Conservation (phyloP, 2,113 vertebrate species). For the Cromileptes altivelis region DNA sequence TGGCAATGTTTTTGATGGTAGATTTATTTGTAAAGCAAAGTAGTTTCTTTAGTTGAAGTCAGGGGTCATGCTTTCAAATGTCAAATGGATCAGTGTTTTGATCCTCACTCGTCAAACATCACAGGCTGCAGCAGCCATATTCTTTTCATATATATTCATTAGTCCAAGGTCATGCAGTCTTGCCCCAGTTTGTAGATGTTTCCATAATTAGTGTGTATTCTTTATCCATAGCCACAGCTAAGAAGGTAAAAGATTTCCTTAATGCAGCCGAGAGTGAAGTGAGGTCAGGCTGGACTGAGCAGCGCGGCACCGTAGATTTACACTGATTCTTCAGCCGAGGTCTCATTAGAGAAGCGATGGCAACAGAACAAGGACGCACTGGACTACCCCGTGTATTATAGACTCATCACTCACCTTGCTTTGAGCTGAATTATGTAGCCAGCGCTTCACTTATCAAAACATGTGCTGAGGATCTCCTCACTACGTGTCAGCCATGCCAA, state of each 20-base stretch:
- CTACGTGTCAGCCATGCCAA: constrained; percentile 32
- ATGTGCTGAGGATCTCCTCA: constrained; percentile 60
- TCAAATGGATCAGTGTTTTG: constrained; percentile 60
- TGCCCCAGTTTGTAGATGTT: constrained; percentile 56
- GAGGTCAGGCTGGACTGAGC: constrained; percentile 57
- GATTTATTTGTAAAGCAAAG: constrained; percentile 14
- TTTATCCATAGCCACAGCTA: constrained; percentile 51
- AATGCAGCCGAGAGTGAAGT: constrained; percentile 47
- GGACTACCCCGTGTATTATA: constrained; percentile 13
- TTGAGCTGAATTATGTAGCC: constrained; percentile 30
- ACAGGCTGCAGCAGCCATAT: constrained; percentile 35
- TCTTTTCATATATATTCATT: constrained; percentile 71
- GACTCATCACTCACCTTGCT: constrained; percentile 38
- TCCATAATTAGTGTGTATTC: constrained; percentile 68
- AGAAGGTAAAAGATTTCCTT: constrained; percentile 56
- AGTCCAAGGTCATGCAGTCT: constrained; percentile 64
- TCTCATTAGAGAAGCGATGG: constrained; percentile 67
- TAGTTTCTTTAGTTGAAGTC: constrained; percentile 25
- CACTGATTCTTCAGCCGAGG: constrained; percentile 35
- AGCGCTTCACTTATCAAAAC: constrained; percentile 61
- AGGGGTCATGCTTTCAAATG: constrained; percentile 45
- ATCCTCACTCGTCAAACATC: constrained; percentile 38
- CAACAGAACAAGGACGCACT: constrained; percentile 60
- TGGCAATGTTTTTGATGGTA: constrained; percentile 20
- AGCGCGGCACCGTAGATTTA: constrained; percentile 36